Conservation (phyloP, 2,888 invertebrate species). For the Alsophila aescularia region DNA sequence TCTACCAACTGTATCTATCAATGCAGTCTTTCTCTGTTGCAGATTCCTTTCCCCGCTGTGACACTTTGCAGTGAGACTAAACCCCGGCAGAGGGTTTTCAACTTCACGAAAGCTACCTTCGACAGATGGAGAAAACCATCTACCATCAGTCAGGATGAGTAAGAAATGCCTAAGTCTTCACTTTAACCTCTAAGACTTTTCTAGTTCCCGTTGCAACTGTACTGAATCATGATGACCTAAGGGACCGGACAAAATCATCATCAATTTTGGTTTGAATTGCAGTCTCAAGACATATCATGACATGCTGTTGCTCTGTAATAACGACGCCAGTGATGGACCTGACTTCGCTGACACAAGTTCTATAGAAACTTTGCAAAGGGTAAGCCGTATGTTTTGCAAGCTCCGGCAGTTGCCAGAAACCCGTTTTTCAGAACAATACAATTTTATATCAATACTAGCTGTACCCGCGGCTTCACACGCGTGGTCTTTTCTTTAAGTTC, state of each 20-base stretch:
- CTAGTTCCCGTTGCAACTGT: too few relatives aligned
- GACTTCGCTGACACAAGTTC: constrained; percentile 43
- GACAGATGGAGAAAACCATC: constrained; percentile 45
- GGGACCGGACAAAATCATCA: too few relatives aligned
- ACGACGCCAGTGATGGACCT: constrained; percentile 46
- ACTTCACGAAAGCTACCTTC: constrained; percentile 79
- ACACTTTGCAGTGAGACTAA: constrained; percentile 86
- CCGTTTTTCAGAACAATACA: too few relatives aligned
- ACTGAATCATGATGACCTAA: too few relatives aligned
- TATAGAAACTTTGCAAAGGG: constrained; percentile 44
- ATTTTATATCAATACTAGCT: too few relatives aligned
- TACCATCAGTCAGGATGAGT: constrained; percentile 50
- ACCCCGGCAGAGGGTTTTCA: constrained; percentile 79
- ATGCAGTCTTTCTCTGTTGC: constrained; percentile 22
- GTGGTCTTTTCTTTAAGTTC: too few relatives aligned
- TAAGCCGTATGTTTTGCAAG: too few relatives aligned
- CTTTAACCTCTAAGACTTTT: too few relatives aligned
- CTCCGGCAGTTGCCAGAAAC: too few relatives aligned
- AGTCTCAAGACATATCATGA: constrained; percentile 49
- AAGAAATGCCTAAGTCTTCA: too few relatives aligned
- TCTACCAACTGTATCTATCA: too few relatives aligned
- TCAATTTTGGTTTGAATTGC: constrained; percentile 21
- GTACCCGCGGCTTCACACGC: too few relatives aligned
- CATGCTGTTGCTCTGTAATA: constrained; percentile 51
- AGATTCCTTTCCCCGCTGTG: constrained; percentile 84